Conservation (phyloP, 2,888 invertebrate species). For the Siphonodentalium dalli region DNA sequence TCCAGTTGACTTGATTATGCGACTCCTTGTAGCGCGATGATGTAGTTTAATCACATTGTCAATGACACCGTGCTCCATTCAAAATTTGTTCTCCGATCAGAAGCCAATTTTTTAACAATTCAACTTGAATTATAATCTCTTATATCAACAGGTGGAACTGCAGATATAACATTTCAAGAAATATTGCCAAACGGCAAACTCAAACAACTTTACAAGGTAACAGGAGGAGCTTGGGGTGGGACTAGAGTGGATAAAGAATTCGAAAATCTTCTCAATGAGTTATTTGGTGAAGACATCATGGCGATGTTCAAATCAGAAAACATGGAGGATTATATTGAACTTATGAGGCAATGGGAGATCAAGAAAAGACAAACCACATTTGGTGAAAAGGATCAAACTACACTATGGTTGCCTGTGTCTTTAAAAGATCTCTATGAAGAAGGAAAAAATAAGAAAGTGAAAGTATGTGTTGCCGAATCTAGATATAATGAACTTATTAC, state of each 20-base stretch:
- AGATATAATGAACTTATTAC: no score
- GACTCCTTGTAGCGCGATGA: no score
- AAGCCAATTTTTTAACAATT: neutral
- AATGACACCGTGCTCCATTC: no score
- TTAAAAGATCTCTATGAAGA: no score
- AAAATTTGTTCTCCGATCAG: no score
- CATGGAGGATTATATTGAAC: constrained; percentile 18
- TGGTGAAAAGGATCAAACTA: no score
- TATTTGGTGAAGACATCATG: constrained; percentile 6
- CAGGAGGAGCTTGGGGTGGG: constrained; percentile 18
- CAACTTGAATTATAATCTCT: neutral
- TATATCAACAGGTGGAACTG: constrained; percentile 13
- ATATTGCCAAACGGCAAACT: constrained; percentile 4
- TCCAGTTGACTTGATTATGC: no score
- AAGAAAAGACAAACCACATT: constrained; percentile 22
- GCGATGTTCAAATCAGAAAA: constrained; percentile 14
- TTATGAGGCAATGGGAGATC: constrained; percentile 25
- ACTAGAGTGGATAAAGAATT: constrained; percentile 11
- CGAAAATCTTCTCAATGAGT: constrained; percentile 4
- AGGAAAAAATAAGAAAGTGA: no score
- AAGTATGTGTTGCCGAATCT: no score
- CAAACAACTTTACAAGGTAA: constrained; percentile 11
- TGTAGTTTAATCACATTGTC: no score
- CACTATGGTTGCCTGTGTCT: no score
- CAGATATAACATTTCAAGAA: constrained; percentile 15